Evolutionary conservation across 2,113 vertebrate species (phyloP).

Genomic region (Lichenostomus cassidix): DNA sequence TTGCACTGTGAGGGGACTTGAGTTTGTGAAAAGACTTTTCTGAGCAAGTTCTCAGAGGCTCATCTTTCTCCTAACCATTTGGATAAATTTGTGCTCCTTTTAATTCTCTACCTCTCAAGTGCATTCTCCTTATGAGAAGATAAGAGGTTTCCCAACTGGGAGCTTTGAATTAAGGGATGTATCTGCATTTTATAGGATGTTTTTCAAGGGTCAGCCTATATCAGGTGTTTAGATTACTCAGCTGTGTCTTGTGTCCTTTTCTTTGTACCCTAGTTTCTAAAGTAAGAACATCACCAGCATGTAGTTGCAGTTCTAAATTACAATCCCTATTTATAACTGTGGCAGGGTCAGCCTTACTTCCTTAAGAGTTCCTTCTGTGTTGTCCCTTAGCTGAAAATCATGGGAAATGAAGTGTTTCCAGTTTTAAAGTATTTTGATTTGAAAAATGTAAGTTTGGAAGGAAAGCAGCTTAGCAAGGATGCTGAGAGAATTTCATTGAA

Average conservation of each 20-base stretch:
- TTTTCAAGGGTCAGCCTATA: background rate
- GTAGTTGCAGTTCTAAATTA: slow-evolving; percentile 47
- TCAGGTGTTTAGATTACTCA: background rate
- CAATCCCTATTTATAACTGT: slow-evolving; percentile 47
- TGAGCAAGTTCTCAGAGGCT: background rate
- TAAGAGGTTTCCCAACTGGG: background rate
- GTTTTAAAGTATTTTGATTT: background rate
- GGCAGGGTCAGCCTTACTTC: slow-evolving; percentile 5
- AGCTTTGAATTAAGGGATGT: background rate
- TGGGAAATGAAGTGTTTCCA: background rate
- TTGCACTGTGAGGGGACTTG: background rate
- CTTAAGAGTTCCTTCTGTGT: background rate
- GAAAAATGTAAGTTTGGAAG: background rate
- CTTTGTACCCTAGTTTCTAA: slow-evolving; percentile 13
- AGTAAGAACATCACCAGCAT: background rate
- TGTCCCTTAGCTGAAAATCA: background rate
- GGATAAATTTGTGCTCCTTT: background rate
- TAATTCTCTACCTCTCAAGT: background rate
- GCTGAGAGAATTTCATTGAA: background rate
- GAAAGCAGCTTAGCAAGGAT: background rate
- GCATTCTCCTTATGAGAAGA: background rate
- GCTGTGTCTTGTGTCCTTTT: slow-evolving; percentile 1
- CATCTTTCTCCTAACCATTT: background rate
- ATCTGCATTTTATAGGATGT: background rate
- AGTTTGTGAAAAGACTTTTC: background rate